Base-by-base conservation (phyloP, 2,797 vertebrate species). In the Haliaeetus vocifer region DNA sequence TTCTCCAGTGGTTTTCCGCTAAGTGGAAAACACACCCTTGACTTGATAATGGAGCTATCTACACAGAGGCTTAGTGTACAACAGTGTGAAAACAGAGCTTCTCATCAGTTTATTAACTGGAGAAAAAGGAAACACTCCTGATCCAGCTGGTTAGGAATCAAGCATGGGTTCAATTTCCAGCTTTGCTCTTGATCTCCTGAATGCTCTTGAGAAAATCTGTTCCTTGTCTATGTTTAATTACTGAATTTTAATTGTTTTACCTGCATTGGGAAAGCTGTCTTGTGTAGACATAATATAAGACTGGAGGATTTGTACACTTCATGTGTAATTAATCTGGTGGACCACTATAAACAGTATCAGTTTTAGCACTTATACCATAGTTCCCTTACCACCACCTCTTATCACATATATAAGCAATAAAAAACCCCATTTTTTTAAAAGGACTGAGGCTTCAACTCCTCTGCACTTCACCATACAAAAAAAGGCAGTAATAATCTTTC, bases 1-100 rank as follows among this genome's bases (percentile, higher is more conserved):
- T 92, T 89, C 91, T 80, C 79, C 85, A 56, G 72, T 56, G 71
- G 52, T 82, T 93, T 94, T 88, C 81, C 68, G 58, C 68, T 91
- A 82, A 75, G 31, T 77, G 70, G 80, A 90, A 95, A 94, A 93
- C 45, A 80, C 21, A 67, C 38, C 56, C 71, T 87, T 80, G 61
- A 70, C 81, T 73, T 53, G 28, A 82, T 23, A 76, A 59, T 4
- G 18, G 10, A 85, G 59, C 61, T 55, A 62, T 49, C 66, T 82
- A 80, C 62, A 72, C 55, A 76, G 71, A 71, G 40, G 42, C 35
- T 80, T 33, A 53, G 4, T 77, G 62, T 50, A 85, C 15, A 42
- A 15, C 23, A 15, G 4, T 31, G 19, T 74, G 72, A 56, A 77
- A 92, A 83, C 1, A 75, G 35, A 94, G 53, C 58, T 89, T 37